Evolutionary conservation across 1,140 invertebrate genomes (phyloP).

Genomic region (Drosophila bifasciata): DNA sequence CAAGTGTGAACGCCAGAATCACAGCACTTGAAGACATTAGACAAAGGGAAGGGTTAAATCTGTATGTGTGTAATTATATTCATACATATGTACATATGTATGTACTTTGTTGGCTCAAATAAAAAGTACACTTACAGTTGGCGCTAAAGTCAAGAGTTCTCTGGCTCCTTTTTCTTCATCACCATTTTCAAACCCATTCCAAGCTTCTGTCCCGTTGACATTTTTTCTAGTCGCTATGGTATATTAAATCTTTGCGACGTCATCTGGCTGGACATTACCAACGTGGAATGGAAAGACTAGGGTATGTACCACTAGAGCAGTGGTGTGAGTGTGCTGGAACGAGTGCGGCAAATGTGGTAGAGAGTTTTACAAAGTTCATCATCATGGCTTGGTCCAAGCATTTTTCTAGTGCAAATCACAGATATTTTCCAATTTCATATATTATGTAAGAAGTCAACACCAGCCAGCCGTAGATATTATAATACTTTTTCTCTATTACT

Average conservation of each 20-base stretch:
- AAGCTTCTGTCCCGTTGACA: neutral
- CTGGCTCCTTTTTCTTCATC: neutral
- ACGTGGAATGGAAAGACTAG: constrained; percentile 35
- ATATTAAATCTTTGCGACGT: constrained; percentile 36
- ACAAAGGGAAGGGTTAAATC: constrained; percentile 56
- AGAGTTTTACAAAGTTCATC: constrained; percentile 80
- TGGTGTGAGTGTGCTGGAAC: neutral
- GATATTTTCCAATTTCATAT: constrained; percentile 81
- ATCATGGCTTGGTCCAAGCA: constrained; percentile 71
- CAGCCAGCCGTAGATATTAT: constrained; percentile 52
- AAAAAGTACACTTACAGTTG: constrained; percentile 81
- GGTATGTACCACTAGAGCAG: neutral
- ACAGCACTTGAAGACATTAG: constrained; percentile 58
- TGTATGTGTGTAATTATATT: constrained; percentile 3
- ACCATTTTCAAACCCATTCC: neutral
- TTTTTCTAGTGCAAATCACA: constrained; percentile 77
- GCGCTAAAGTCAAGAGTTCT: constrained; percentile 75
- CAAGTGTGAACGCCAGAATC: constrained; percentile 51
- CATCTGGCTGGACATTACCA: constrained; percentile 72
- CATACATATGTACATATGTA: constrained; percentile 27
- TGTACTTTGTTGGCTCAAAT: constrained; percentile 69
- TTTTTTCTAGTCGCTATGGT: neutral
- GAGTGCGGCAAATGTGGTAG: constrained; percentile 75
- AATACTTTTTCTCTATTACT: constrained; percentile 22
- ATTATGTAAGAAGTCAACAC: constrained; percentile 70